A percentile compares a stretch with the other conserved stretches of the same genome.
Conservation (phyloP, 1,140 invertebrate genomes). For the Cyclargus thomasi region DNA sequence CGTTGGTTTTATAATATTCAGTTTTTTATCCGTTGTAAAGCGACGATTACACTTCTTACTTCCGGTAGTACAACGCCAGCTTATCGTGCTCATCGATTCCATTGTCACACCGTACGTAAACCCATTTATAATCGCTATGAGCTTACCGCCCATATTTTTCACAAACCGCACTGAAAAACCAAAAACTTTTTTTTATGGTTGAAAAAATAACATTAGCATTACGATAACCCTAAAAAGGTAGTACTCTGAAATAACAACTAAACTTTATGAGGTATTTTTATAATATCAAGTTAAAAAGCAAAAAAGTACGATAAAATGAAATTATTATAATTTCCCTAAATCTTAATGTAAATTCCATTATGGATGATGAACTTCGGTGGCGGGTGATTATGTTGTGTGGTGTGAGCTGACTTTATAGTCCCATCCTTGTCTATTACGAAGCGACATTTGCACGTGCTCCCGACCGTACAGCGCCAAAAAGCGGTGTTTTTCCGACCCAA, state of each 20-base stretch:
- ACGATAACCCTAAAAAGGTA: no score
- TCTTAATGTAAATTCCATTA: neutral
- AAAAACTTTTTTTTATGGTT: neutral
- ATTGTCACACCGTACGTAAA: no score
- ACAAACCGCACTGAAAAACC: constrained; percentile 19
- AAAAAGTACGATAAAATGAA: no score
- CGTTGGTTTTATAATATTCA: neutral
- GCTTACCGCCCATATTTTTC: constrained; percentile 22
- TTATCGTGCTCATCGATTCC: neutral
- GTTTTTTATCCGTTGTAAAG: neutral
- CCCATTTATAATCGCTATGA: constrained; percentile 25
- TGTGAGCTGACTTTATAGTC: neutral
- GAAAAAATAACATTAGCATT: no score
- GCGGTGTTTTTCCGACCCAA: neutral
- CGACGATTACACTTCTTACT: neutral
- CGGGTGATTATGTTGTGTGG: neutral
- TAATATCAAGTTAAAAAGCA: no score
- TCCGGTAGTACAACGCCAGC: neutral
- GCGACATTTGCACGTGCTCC: neutral
- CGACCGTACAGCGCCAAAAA: neutral
- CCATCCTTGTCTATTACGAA: neutral
- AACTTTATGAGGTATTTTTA: no score
- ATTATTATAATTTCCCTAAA: neutral
- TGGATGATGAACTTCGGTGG: neutral
- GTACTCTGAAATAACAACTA: no score